A percentile compares a stretch with the other conserved stretches of the same genome.
phyloP scores from a whole-genome alignment of 1,140 invertebrate genomes.

The Phymastichus coffea region DNA sequence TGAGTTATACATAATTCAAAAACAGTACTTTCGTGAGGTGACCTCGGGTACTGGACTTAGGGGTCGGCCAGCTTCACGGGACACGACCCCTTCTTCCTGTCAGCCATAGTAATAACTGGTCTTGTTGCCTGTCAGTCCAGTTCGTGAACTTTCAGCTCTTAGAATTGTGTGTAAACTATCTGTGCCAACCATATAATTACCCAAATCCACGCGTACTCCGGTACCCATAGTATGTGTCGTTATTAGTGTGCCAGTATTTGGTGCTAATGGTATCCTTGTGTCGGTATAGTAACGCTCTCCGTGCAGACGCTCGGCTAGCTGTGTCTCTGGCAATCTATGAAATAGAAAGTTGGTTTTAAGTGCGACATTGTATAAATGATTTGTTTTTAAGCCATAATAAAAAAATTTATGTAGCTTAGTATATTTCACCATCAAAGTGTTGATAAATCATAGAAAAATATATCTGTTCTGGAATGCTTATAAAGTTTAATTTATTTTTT shows the following conservation, averaged over 20 bases:
- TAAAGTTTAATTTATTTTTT: too few species aligned
- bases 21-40: constrained; percentile 53
- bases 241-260: constrained; percentile 17
- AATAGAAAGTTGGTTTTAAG: too few species aligned
- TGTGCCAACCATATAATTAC: constrained; percentile 55
- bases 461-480: too few species aligned
- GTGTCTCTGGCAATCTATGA: constrained; percentile 47
- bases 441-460: too few species aligned
- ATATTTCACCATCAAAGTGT: too few species aligned
- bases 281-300: constrained; percentile 50
- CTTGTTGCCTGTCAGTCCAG: constrained; percentile 47
- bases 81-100: constrained; percentile 56
- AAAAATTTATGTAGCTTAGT: too few species aligned
- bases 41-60: constrained; percentile 54
- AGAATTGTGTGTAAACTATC: constrained; percentile 53
- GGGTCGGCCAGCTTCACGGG: constrained; percentile 47
- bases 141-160: constrained; percentile 50
- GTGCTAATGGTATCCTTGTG: constrained; percentile 47
- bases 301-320: constrained; percentile 49
- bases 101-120: constrained; percentile 65
- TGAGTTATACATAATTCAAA: too few species aligned
- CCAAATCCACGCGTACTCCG: constrained; percentile 51
- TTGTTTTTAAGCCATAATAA: too few species aligned
- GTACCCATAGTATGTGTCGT: constrained; percentile 12
- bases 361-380: too few species aligned